Evolutionary conservation across 92 coral and sea anemone genomes (phyloP).

Genomic region (Palythoa grandis): DNA sequence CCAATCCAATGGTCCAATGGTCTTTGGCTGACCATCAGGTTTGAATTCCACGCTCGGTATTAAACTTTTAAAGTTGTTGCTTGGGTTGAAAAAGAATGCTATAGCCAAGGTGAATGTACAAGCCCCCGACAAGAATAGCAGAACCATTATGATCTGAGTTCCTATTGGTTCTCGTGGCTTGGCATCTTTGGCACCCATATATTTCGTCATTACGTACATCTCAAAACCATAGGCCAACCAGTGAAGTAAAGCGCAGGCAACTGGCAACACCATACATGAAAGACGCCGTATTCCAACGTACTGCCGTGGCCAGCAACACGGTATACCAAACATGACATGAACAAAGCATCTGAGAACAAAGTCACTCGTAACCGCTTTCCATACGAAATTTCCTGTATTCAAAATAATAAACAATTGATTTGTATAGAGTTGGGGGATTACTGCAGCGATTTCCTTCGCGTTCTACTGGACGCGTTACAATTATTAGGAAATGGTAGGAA

Average conservation of each 20-base stretch:
- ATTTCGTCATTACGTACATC: conserved; percentile 47
- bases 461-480: too few species aligned
- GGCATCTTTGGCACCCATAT: conserved; percentile 32
- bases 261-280: conserved; percentile 10
- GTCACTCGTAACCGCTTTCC: conserved; percentile 8
- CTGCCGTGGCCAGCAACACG: conserved; percentile 33
- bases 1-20: conserved; percentile 33
- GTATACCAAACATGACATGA: conserved; percentile 16
- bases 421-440: too few species aligned
- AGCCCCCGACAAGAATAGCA: conserved; percentile 54
- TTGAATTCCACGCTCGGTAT: conserved; percentile 59
- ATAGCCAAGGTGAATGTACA: conserved; percentile 55
- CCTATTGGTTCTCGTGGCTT: conserved; percentile 54
- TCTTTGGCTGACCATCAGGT: conserved; percentile 60
- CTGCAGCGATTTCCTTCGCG: too few species aligned
- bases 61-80: conserved; percentile 54
- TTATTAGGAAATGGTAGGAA: too few species aligned
- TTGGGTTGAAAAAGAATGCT: conserved; percentile 56
- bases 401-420: too few species aligned
- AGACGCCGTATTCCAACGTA: background rate
- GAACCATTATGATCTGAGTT: conserved; percentile 54
- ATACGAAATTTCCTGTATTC: conserved; percentile 6
- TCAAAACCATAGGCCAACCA: conserved; percentile 62
- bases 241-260: conserved; percentile 12
- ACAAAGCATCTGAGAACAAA: conserved; percentile 25